Evolutionary conservation across 2,888 invertebrate species (phyloP).

Genomic region (Pycnomerus fuliginosus): DNA sequence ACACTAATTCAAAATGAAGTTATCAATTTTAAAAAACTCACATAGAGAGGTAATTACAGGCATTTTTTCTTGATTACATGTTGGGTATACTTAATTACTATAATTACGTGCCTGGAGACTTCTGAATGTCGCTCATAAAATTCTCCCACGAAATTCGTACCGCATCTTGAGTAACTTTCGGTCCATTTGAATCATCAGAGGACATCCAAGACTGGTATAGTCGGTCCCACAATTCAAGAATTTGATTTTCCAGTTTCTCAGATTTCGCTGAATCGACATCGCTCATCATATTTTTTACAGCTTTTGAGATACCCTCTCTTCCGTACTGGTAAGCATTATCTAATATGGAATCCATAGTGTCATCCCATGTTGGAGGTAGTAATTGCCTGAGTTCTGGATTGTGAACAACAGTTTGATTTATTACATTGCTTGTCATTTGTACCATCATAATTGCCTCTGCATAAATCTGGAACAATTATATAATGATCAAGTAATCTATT

Average conservation of each 20-base stretch:
- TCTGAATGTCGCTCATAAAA: slow-evolving; percentile 69
- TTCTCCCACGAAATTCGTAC: slow-evolving; percentile 72
- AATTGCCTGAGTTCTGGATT: slow-evolving; percentile 83
- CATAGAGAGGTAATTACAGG: too few relatives aligned
- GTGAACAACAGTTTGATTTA: slow-evolving; percentile 85
- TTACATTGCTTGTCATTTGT: slow-evolving; percentile 81
- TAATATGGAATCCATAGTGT: slow-evolving; percentile 84
- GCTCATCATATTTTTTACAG: slow-evolving; percentile 77
- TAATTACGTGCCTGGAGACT: slow-evolving; percentile 67
- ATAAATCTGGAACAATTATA: slow-evolving; percentile 68
- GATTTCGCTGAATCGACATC: slow-evolving; percentile 80
- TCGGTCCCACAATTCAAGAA: slow-evolving; percentile 90
- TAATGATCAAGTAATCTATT: slow-evolving; percentile 9
- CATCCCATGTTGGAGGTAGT: slow-evolving; percentile 81
- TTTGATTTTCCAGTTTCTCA: slow-evolving; percentile 80
- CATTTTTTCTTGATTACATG: too few relatives aligned
- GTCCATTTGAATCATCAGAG: slow-evolving; percentile 64
- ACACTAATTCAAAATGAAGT: too few relatives aligned
- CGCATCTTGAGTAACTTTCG: slow-evolving; percentile 71
- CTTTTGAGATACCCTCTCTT: slow-evolving; percentile 84
- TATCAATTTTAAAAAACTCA: too few relatives aligned
- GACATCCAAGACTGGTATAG: slow-evolving; percentile 92
- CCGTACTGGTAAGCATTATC: slow-evolving; percentile 94
- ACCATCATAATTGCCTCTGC: slow-evolving; percentile 91
- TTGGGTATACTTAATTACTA: too few relatives aligned